Conservation (phyloP, 2,888 invertebrate species). For the Malthinus flaveolus region DNA sequence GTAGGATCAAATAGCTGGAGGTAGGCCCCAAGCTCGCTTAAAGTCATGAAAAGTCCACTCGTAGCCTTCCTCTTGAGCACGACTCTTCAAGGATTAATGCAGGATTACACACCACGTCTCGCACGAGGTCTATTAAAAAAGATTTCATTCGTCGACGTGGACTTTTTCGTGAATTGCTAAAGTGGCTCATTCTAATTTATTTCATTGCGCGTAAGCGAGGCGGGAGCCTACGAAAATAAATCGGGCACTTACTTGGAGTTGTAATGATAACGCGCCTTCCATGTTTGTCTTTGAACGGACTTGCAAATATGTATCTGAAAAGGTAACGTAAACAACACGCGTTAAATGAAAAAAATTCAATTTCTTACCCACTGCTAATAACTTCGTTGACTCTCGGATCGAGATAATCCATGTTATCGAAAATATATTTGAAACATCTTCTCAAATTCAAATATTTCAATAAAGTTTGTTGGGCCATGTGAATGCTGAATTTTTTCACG, state of each 20-base stretch:
- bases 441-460: slow-evolving; percentile 77
- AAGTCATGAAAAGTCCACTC: no score
- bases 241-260: slow-evolving; percentile 36
- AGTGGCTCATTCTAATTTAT: no score
- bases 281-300: slow-evolving; percentile 71
- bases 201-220: no score
- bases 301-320: slow-evolving; percentile 71
- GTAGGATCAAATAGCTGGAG: no score
- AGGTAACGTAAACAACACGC: slow-evolving; percentile 9
- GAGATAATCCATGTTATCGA: slow-evolving; percentile 66
- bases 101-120: no score
- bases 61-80: no score
- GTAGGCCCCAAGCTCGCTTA: no score
- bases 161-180: no score
- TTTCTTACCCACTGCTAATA: slow-evolving; percentile 65
- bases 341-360: slow-evolving; percentile 4
- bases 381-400: slow-evolving; percentile 66
- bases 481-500: slow-evolving; percentile 77
- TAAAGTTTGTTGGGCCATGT: slow-evolving; percentile 76
- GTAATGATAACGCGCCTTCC: slow-evolving; percentile 74
- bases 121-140: no score
- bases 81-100: no score
- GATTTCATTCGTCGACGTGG: no score
- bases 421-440: slow-evolving; percentile 68
- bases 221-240: background rate